phyloP scores from a whole-genome alignment of 2,113 vertebrate species.

The Lota lota region DNA sequence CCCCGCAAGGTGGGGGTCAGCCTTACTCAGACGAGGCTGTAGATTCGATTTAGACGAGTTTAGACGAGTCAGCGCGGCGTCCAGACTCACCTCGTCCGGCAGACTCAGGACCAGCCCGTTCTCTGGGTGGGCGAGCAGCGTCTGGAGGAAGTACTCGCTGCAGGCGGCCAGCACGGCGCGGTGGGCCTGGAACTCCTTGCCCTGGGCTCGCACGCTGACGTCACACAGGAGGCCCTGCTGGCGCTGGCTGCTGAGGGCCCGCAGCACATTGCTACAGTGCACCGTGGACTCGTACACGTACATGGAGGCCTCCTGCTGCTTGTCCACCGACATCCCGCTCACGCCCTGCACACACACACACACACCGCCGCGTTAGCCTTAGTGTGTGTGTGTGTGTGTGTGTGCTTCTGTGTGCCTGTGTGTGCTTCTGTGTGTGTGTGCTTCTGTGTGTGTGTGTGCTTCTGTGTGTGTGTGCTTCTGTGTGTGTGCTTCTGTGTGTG shows the following conservation, averaged over 20 bases:
- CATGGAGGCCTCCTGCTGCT: constrained; percentile 99
- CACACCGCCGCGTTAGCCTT: too few relatives aligned
- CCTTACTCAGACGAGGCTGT: too few relatives aligned
- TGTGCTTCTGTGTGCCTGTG: too few relatives aligned
- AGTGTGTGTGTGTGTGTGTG: too few relatives aligned
- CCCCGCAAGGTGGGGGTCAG: too few relatives aligned
- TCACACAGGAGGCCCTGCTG: constrained; percentile 99
- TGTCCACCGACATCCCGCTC: constrained; percentile 99
- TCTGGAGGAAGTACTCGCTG: constrained; percentile 98
- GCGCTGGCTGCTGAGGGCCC: constrained; percentile 98
- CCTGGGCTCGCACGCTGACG: constrained; percentile 94
- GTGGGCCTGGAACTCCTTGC: constrained; percentile 97
- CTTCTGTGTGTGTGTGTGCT: too few relatives aligned
- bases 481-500: too few relatives aligned
- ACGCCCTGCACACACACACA: constrained; percentile 85
- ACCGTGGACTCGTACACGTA: constrained; percentile 99
- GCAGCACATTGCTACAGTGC: constrained; percentile 99
- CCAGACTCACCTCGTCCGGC: constrained; percentile 88
- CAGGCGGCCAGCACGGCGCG: constrained; percentile 96
- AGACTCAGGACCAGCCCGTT: constrained; percentile 94
- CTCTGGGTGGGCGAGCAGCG: constrained; percentile 89
- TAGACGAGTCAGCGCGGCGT: neutral
- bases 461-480: too few relatives aligned
- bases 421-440: too few relatives aligned
- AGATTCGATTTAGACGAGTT: too few relatives aligned